Evolutionary conservation across 2,113 vertebrate species (phyloP).

Genomic region (Parus major): DNA sequence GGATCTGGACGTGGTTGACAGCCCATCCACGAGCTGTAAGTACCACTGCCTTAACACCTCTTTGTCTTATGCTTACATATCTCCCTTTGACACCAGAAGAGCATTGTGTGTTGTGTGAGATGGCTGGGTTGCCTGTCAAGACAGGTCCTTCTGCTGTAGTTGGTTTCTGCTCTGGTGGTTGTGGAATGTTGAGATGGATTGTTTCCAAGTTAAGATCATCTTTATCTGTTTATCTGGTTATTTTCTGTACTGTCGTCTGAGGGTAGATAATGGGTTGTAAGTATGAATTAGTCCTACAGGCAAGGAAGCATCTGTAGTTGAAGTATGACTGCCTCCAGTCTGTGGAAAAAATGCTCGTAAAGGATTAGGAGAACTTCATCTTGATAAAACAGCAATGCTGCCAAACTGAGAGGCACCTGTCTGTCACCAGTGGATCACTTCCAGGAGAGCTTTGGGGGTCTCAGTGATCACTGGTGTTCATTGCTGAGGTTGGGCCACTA

Average conservation of each 20-base stretch:
- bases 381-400: not conserved
- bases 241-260: not conserved
- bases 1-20: conserved; percentile 65
- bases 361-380: not conserved
- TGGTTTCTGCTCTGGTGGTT: not conserved
- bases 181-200: not conserved
- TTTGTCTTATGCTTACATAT: conserved; percentile 10
- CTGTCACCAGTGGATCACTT: not conserved
- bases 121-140: not conserved
- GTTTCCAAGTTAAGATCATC: not conserved
- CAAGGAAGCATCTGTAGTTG: not conserved
- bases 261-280: not conserved
- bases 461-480: not conserved
- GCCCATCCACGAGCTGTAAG: conserved; percentile 76
- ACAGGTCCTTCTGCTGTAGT: not conserved
- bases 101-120: not conserved
- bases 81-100: conserved; percentile 1
- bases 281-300: not conserved
- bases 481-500: not conserved
- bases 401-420: not conserved
- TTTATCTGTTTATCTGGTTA: not conserved
- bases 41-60: conserved; percentile 57
- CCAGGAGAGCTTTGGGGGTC: not conserved
- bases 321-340: not conserved
- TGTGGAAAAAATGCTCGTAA: not conserved